phyloP scores from a whole-genome alignment of 37 sponge, comb jelly and placozoan genomes.

The Tethya wilhelma region DNA sequence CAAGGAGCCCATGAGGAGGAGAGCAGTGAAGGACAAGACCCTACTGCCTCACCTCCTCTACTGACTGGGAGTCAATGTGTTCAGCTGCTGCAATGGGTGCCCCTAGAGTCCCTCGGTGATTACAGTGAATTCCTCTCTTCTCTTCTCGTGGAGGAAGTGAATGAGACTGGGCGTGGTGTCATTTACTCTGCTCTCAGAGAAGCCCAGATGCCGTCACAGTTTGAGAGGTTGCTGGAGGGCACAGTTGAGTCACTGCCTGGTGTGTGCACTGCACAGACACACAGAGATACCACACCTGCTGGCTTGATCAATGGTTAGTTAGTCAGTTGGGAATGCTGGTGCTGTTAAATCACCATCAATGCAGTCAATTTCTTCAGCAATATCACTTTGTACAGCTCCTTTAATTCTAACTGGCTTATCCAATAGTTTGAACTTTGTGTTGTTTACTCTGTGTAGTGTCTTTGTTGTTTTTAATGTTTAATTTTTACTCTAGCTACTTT shows the following conservation, averaged over 20 bases:
- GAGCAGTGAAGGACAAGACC: background rate
- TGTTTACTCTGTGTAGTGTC: no score
- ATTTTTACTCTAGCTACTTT: no score
- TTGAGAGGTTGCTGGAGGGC: background rate
- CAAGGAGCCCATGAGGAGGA: background rate
- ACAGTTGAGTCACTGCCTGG: background rate
- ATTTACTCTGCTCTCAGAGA: slow-evolving; percentile 29
- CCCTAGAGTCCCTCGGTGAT: slow-evolving; percentile 1
- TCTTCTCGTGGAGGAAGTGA: slow-evolving; percentile 14
- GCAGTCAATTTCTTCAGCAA: no score
- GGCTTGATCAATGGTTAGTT: background rate
- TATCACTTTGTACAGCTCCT: no score
- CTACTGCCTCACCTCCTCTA: background rate
- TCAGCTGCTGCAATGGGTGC: slow-evolving; percentile 27
- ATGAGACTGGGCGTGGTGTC: slow-evolving; percentile 17
- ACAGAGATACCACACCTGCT: background rate
- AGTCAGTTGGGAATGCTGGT: no score
- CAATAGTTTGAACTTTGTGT: no score
- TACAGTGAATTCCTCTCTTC: slow-evolving; percentile 15
- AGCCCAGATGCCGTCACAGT: background rate
- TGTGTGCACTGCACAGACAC: background rate
- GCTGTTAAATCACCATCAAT: no score
- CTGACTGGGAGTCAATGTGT: slow-evolving; percentile 24
- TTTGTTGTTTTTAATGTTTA: no score
- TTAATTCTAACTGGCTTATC: no score